Evolutionary conservation across 2,888 invertebrate genomes (phyloP), one percentile per base, ranked within the genome.

Genomic region (Drosophila algonquin): DNA sequence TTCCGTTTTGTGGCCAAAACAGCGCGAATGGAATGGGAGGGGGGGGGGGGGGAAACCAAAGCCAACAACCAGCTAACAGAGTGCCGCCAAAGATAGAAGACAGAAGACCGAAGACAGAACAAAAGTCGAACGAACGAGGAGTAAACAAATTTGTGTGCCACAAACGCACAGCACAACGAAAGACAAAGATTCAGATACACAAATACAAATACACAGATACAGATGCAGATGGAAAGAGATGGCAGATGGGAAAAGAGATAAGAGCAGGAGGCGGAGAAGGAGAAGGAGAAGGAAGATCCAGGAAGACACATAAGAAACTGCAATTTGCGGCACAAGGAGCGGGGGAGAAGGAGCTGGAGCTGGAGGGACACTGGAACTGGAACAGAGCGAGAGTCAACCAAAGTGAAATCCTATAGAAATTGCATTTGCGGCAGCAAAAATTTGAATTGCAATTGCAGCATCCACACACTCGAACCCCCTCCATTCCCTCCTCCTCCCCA

Each of bases 391-490:
- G 45, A 70, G 46, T 58, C 60, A 59, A 58, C 71, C 58, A 40
- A 74, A 54, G 67, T 18, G 55, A 81, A 89, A 87, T 83, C 79
- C 85, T 78, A 79, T 87, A 73, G 83, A 89, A 83, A 89, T 89
- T 83, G 89, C 83, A 89, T 83, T 84, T 87, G 83, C 53, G 85
- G 79, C 67, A 72, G 76, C 81, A 59, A 52, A 70, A 87, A 87
- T 87, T 87, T 83, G 83, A 89, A 83, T 87, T 82, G 82, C 81
- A 81, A 76, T 86, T 85, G 77, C 79, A 63, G 32, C 44, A 64
- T 45, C 30, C 45, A 47, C 62, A 56, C 32, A 70, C 54, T 51
- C 30, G 45, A 57, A 21, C 21, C 51, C 14, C 30, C 18, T 32
- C 27, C 60, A 21, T 45, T 24, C 40, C 53, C 54, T n/a, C 62